These are phyloP conservation scores for Musca vetustissima DNA, from an alignment of 1,140 invertebrate species.

Conservation along the genomic window DNA sequence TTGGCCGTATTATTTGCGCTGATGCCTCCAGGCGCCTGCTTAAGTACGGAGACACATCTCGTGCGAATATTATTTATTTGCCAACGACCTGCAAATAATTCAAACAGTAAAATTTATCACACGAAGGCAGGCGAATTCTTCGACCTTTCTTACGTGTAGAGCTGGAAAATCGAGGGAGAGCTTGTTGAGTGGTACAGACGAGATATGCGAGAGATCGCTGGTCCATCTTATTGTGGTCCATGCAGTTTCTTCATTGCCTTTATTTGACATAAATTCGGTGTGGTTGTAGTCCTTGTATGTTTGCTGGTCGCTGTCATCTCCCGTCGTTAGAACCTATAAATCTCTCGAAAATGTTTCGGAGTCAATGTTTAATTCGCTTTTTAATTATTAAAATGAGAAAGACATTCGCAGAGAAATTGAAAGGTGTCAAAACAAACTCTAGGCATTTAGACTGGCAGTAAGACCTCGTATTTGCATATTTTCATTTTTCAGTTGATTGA, in stretches of 20 bases:
- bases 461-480: too few relatives aligned
- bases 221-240: too few relatives aligned
- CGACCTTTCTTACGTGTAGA: background rate
- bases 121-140: slow-evolving; percentile 1
- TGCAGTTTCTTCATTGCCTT: too few relatives aligned
- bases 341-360: slow-evolving; percentile 21
- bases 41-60: slow-evolving; percentile 27
- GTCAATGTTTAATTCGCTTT: slow-evolving; percentile 2
- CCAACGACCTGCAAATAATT: slow-evolving; percentile 15
- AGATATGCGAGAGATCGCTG: too few relatives aligned
- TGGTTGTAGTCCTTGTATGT: slow-evolving; percentile 17
- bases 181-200: background rate
- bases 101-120: slow-evolving; percentile 27
- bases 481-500: too few relatives aligned
- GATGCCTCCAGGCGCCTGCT: slow-evolving; percentile 28
- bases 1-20: slow-evolving; percentile 5
- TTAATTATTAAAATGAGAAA: slow-evolving; percentile 26
- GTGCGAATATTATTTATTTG: slow-evolving; percentile 34
- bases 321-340: slow-evolving; percentile 30
- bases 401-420: slow-evolving; percentile 27
- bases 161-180: background rate
- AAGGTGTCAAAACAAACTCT: slow-evolving; percentile 27
- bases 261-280: too few relatives aligned
- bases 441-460: too few relatives aligned
- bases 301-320: slow-evolving; percentile 30